Conservation (phyloP, 2,888 invertebrate genomes). For the Papilio demoleus region DNA sequence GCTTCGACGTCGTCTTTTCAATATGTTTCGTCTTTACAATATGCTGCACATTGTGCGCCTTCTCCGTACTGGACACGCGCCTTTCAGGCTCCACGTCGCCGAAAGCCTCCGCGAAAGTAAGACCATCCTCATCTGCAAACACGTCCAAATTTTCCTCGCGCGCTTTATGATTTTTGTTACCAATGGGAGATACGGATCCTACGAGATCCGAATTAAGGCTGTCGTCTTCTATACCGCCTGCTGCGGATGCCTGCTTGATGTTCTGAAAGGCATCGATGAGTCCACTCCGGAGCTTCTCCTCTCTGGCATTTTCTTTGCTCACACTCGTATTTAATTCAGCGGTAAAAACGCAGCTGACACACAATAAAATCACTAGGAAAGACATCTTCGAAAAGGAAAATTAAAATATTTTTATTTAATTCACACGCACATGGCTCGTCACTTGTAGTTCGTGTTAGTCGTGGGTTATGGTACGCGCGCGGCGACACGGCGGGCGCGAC, state of each 20-base stretch:
- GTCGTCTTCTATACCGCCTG: conserved; percentile 69
- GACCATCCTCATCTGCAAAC: conserved; percentile 73
- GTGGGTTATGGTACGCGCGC: conserved; percentile 63
- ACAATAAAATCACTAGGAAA: conserved; percentile 62
- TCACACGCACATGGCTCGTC: conserved; percentile 64
- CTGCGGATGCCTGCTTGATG: conserved; percentile 74
- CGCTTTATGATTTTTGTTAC: conserved; percentile 55
- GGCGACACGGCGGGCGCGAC: conserved; percentile 70
- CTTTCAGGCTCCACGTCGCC: conserved; percentile 58
- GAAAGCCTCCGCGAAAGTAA: conserved; percentile 71
- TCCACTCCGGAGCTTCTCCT: conserved; percentile 73
- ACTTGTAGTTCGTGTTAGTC: conserved; percentile 45
- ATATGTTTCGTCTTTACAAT: conserved; percentile 67
- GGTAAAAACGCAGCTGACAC: conserved; percentile 63
- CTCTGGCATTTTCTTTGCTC: conserved; percentile 66
- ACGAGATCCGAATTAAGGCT: conserved; percentile 65
- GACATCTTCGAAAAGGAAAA: conserved; percentile 59
- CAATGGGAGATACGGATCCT: conserved; percentile 61
- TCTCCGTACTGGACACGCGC: conserved; percentile 65
- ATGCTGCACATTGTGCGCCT: conserved; percentile 77
- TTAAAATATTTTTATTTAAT: conserved; percentile 45
- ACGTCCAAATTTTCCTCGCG: conserved; percentile 67
- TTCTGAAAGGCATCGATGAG: conserved; percentile 78
- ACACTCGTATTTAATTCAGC: conserved; percentile 59
- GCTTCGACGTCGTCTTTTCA: conserved; percentile 62